Evolutionary conservation across 2,113 vertebrate genomes (phyloP), one percentile per base, ranked within the genome.

Genomic region (Syngnathus floridae): DNA sequence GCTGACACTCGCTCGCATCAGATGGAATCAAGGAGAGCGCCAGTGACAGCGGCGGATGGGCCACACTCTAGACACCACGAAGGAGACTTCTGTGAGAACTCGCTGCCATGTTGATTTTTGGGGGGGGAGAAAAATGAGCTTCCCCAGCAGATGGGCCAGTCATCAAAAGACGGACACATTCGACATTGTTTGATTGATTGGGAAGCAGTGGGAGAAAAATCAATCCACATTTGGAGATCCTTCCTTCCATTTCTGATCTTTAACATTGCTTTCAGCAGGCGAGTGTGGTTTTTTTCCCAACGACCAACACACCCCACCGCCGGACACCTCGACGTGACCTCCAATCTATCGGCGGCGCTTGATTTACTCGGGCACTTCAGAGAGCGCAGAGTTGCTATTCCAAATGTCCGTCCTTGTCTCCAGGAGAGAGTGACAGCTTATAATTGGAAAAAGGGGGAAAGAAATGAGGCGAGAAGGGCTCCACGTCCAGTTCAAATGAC

Each of bases 261-360:
- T 45, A 16, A 45, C 43, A 45, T 12, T 11, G 40, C 26, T 41
- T 41, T 41, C 43, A 14, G 9, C 1, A 38, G 38, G n/a, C n/a
- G n/a, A n/a, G n/a, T n/a, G n/a, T n/a, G n/a, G n/a, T n/a, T n/a
- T n/a, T n/a, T n/a, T n/a, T n/a, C 10, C 40, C 40, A 31, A 31
- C 26, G 26, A 31, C 26, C 26, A 31, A 31, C 22, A 73, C 61
- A 69, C 66, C 45, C 57, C 3, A 16, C 26, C 13, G 58, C 26
- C 26, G 26, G 26, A 31, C 68, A 76, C 82, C 82, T 78, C 80
- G 75, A 67, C 71, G 41, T 69, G 75, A 80, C 77, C 81, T 82
- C 78, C 65, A 71, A 17, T 69, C 49, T 13, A 16, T 8, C 17
- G 67, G 52, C 56, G 62, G 65, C 16, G 14, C 31, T 63, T 19